These are phyloP conservation scores for Cyphomyrus plagiostoma DNA, from an alignment of 2,113 vertebrate species.

Conservation along the genomic window DNA sequence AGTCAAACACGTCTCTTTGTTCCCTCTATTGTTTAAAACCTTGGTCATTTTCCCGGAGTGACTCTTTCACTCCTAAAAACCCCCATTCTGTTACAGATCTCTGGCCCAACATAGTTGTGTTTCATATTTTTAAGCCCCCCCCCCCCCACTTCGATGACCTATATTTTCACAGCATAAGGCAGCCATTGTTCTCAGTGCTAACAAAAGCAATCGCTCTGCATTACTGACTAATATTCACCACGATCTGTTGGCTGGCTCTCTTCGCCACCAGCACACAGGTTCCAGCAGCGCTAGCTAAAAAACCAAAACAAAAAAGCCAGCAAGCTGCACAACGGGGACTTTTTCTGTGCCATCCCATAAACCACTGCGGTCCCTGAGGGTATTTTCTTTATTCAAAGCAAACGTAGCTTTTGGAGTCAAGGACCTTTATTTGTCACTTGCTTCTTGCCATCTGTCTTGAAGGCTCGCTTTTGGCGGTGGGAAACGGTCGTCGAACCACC, in stretches of 20 bases:
- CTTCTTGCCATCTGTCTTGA: not conserved
- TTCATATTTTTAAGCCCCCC: not conserved
- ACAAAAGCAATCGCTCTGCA: not conserved
- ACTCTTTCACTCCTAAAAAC: not conserved
- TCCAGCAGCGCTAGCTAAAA: slow-evolving; percentile 15
- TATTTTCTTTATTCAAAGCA: not conserved
- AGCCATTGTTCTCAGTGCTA: not conserved
- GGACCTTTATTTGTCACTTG: not conserved
- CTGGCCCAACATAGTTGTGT: not conserved
- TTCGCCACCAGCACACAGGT: slow-evolving; percentile 37
- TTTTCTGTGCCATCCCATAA: not conserved
- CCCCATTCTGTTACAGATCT: not conserved
- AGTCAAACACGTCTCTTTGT: not conserved
- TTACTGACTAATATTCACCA: slow-evolving; percentile 43
- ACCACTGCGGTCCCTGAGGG: not conserved
- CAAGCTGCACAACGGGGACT: not conserved
- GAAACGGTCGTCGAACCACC: not conserved
- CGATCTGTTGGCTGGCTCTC: slow-evolving; percentile 37
- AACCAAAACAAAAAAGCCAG: not conserved
- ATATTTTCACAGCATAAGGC: slow-evolving; percentile 2
- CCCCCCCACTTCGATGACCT: not conserved
- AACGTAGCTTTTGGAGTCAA: not conserved
- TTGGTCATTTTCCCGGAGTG: not conserved
- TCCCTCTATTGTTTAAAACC: not conserved
- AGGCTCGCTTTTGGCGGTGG: not conserved